Percentiles rank a stretch among this genome's conserved stretches.
These are phyloP conservation scores for Toxostoma redivivum DNA, from an alignment of 2,113 vertebrate species.

Conservation along the genomic window DNA sequence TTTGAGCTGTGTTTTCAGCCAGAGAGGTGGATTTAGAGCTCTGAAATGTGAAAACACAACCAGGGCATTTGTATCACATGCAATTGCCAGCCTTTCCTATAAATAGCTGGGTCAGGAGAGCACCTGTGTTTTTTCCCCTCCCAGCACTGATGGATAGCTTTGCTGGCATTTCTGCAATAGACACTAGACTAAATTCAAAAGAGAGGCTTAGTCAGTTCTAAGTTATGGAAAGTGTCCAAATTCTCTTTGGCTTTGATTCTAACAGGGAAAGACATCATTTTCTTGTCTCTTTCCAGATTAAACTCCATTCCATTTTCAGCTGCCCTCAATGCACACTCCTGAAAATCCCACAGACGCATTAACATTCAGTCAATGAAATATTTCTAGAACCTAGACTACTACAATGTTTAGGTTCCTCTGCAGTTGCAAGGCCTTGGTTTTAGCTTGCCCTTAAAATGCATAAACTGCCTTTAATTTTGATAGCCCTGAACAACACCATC, in stretches of 20 bases:
- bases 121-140: conserved; percentile 56
- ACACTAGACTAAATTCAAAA: conserved; percentile 54
- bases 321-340: conserved; percentile 24
- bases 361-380: conserved; percentile 56
- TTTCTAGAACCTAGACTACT: conserved; percentile 47
- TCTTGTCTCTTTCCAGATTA: conserved; percentile 57
- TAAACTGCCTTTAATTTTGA: conserved; percentile 20
- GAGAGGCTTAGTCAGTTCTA: conserved; percentile 57
- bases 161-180: conserved; percentile 62
- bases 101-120: conserved; percentile 52
- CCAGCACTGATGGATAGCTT: conserved; percentile 53
- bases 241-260: conserved; percentile 60
- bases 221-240: conserved; percentile 53
- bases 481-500: neutral
- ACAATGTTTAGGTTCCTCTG: conserved; percentile 27
- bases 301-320: conserved; percentile 56
- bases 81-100: conserved; percentile 15
- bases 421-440: conserved; percentile 22
- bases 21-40: conserved; percentile 19
- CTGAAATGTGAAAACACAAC: conserved; percentile 18
- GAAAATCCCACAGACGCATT: conserved; percentile 53
- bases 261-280: conserved; percentile 54
- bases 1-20: neutral
- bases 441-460: neutral
- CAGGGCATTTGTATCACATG: neutral